phyloP scores from a whole-genome alignment of 1,140 invertebrate genomes.

The Drosophila ercepeae region DNA sequence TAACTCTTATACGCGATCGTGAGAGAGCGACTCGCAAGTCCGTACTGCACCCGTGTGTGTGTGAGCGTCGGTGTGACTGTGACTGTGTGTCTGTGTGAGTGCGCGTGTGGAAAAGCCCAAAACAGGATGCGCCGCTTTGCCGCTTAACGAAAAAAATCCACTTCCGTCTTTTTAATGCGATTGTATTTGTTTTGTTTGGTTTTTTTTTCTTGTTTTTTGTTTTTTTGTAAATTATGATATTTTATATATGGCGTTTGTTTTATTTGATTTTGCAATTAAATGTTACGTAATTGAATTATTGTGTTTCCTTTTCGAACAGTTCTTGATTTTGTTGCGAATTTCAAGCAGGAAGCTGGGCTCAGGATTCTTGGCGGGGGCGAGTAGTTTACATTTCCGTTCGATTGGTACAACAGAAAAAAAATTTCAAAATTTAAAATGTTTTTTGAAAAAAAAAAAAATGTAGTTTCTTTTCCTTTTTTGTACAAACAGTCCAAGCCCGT shows the following conservation, averaged over 20 bases:
- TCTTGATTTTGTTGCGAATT: constrained; percentile 4
- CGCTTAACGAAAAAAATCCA: constrained; percentile 57
- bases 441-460: constrained; percentile 24
- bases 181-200: constrained; percentile 28
- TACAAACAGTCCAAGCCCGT: neutral
- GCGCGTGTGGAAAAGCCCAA: constrained; percentile 52
- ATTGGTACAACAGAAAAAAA: constrained; percentile 16
- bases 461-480: constrained; percentile 2
- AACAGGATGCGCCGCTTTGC: constrained; percentile 69
- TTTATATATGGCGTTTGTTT: constrained; percentile 27
- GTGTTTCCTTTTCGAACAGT: constrained; percentile 15
- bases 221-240: constrained; percentile 46
- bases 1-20: constrained; percentile 34
- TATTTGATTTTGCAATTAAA: constrained; percentile 41
- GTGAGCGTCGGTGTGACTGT: neutral
- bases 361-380: constrained; percentile 68
- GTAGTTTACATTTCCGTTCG: constrained; percentile 81
- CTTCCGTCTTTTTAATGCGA: constrained; percentile 66
- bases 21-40: constrained; percentile 25
- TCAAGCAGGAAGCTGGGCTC: constrained; percentile 51
- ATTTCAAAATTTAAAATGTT: constrained; percentile 17
- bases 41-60: constrained; percentile 4
- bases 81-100: constrained; percentile 15
- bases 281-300: constrained; percentile 45
- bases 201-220: constrained; percentile 20